A percentile compares a stretch with the other conserved stretches of the same genome.
phyloP scores from a whole-genome alignment of 2,888 invertebrate genomes.

The Rapana venosa region DNA sequence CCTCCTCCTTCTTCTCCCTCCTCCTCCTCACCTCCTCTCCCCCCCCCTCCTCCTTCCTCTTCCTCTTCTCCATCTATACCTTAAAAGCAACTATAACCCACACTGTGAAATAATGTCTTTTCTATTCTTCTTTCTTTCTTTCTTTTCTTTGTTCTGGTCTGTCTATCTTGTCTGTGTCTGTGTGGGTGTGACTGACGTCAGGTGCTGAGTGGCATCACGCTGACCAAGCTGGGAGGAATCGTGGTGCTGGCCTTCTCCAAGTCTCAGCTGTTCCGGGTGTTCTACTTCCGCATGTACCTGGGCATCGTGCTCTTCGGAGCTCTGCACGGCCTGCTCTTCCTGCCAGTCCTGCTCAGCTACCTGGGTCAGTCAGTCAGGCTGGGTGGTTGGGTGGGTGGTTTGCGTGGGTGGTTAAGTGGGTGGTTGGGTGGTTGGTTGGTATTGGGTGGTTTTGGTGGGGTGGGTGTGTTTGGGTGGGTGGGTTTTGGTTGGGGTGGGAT shows the following conservation, averaged over 20 bases:
- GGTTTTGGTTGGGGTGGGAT: not conserved
- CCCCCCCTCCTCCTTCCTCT: too few relatives aligned
- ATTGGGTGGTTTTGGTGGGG: not conserved
- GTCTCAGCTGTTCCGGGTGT: constrained; percentile 95
- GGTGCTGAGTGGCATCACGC: constrained; percentile 97
- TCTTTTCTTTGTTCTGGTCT: not conserved
- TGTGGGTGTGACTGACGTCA: constrained; percentile 78
- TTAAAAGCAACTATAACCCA: too few relatives aligned
- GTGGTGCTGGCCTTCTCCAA: constrained; percentile 97
- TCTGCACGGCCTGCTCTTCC: constrained; percentile 96
- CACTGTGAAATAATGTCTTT: too few relatives aligned
- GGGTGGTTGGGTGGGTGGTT: not conserved
- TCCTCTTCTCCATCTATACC: too few relatives aligned
- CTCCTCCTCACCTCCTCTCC: too few relatives aligned
- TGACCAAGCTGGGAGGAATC: constrained; percentile 98
- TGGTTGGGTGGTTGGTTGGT: not conserved
- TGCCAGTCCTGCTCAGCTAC: constrained; percentile 97
- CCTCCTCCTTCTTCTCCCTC: too few relatives aligned
- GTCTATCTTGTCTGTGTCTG: not conserved
- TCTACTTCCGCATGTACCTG: constrained; percentile 98
- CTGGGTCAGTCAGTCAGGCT: constrained; percentile 79
- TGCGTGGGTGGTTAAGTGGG: not conserved
- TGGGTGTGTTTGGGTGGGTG: not conserved
- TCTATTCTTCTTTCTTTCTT: too few relatives aligned
- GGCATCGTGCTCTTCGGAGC: constrained; percentile 98